Evolutionary conservation across 2,888 invertebrate genomes (phyloP).

Genomic region (Drosophila ezoana): DNA sequence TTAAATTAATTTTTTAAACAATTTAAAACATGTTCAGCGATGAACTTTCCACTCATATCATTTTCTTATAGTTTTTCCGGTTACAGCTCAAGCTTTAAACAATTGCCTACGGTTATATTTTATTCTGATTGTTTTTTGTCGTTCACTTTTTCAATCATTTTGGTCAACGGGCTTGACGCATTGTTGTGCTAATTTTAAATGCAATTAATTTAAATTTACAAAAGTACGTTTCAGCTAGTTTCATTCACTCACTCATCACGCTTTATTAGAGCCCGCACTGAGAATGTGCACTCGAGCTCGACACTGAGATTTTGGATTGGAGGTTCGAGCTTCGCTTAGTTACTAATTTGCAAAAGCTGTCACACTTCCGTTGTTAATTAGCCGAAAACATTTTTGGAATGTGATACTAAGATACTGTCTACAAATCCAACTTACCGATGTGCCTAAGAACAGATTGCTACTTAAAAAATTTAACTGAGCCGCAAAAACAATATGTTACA

Average conservation of each 20-base stretch:
- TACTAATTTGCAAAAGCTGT: constrained; percentile 58
- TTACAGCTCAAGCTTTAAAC: neutral
- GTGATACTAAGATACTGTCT: constrained; percentile 12
- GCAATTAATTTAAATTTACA: constrained; percentile 63
- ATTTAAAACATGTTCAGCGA: neutral
- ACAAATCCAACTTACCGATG: constrained; percentile 43
- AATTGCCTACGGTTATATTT: neutral
- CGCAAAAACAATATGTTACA: neutral
- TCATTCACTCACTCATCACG: constrained; percentile 33
- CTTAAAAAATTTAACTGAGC: neutral
- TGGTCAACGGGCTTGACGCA: constrained; percentile 32
- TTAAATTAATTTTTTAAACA: neutral
- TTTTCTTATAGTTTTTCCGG: constrained; percentile 2
- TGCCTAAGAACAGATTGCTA: constrained; percentile 22
- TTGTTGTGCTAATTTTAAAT: constrained; percentile 57
- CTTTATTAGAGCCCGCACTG: constrained; percentile 15
- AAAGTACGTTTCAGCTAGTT: constrained; percentile 31
- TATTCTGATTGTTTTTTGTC: constrained; percentile 41
- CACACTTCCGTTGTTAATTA: constrained; percentile 55
- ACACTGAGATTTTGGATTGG: constrained; percentile 25
- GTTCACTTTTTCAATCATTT: constrained; percentile 54
- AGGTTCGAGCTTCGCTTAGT: constrained; percentile 17
- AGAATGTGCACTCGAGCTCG: constrained; percentile 44
- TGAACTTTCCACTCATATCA: neutral
- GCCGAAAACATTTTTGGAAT: constrained; percentile 21